These are phyloP conservation scores for Gastrophryne carolinensis DNA, from an alignment of 2,797 vertebrate genomes.

Conservation along the genomic window DNA sequence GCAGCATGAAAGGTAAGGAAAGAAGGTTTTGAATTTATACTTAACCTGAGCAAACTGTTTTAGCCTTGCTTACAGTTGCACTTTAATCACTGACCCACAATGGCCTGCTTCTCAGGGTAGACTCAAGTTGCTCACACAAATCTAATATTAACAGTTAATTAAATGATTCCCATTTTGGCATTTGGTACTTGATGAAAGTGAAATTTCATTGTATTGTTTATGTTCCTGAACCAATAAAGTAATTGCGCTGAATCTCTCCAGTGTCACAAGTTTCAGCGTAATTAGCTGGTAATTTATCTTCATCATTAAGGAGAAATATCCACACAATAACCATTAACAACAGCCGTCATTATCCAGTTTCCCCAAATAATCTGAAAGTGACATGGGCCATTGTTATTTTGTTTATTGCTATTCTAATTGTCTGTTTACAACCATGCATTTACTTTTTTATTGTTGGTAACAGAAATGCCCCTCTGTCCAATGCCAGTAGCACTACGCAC, in stretches of 20 bases:
- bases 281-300: conserved; percentile 52
- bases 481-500: no score
- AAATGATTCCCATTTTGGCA: conserved; percentile 1
- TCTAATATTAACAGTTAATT: not conserved
- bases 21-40: no score
- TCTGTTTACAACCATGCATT: not conserved
- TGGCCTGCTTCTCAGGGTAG: no score
- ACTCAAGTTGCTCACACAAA: not conserved
- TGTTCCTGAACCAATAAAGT: conserved; percentile 27
- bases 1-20: no score
- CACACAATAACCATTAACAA: conserved; percentile 43
- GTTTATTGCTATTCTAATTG: conserved; percentile 3
- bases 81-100: no score
- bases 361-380: conserved; percentile 25
- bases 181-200: conserved; percentile 13
- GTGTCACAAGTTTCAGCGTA: conserved; percentile 39
- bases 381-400: conserved; percentile 21
- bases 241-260: conserved; percentile 34
- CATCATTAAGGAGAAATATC: conserved; percentile 45
- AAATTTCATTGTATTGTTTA: conserved; percentile 3
- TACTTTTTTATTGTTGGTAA: not conserved
- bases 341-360: conserved; percentile 42
- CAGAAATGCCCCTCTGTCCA: no score
- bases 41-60: no score
- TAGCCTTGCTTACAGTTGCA: no score